A percentile compares a stretch with the other conserved stretches of the same genome.
phyloP scores from a whole-genome alignment of 2,797 vertebrate genomes.

The Anas flavirostris region DNA sequence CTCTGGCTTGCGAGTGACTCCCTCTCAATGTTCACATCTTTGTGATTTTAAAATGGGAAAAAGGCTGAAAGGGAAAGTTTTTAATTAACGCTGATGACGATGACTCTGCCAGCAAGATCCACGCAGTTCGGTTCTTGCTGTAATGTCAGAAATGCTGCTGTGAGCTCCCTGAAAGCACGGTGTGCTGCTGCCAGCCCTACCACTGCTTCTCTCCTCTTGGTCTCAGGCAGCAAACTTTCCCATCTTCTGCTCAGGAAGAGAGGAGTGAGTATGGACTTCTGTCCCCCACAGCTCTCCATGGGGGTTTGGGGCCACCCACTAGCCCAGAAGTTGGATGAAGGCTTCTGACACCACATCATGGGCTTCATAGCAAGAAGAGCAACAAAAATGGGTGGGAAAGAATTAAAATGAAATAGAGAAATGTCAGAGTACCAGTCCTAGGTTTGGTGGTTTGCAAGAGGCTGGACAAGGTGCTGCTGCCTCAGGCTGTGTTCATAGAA shows the following conservation, averaged over 20 bases:
- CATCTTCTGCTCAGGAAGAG: not conserved
- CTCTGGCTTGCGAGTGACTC: not conserved
- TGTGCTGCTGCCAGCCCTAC: not conserved
- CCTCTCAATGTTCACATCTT: not conserved
- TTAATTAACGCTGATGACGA: not conserved
- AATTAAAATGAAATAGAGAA: not conserved
- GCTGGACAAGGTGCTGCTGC: not conserved
- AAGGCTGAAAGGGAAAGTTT: not conserved
- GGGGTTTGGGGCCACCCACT: not conserved
- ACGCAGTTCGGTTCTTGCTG: not conserved
- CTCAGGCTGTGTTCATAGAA: not conserved
- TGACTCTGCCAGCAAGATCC: not conserved
- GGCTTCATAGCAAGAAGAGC: not conserved
- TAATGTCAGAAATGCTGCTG: not conserved
- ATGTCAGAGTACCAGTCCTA: not conserved
- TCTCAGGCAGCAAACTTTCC: not conserved
- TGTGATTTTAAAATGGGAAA: not conserved
- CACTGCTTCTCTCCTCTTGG: not conserved
- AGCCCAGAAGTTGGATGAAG: not conserved
- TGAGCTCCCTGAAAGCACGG: not conserved
- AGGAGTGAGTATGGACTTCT: not conserved
- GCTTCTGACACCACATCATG: not conserved
- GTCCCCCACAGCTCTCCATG: rapidly evolving
- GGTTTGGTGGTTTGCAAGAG: not conserved
- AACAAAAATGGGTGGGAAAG: not conserved